phyloP scores from a whole-genome alignment of 2,888 invertebrate genomes.

The Noctuana brunneofusca region DNA sequence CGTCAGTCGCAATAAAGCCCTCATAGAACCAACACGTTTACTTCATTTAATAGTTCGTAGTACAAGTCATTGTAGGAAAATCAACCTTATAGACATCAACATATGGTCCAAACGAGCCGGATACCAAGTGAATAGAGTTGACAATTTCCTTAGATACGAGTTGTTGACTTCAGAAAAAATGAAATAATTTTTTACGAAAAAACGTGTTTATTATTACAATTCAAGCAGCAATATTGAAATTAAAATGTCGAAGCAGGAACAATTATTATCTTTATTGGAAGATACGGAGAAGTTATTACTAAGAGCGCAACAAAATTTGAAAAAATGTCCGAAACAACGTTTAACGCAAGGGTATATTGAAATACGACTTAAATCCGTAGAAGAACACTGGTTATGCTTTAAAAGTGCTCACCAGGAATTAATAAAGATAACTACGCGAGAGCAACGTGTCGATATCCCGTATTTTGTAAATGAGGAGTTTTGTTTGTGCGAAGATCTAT shows the following conservation, averaged over 20 bases:
- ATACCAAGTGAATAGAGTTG: not conserved
- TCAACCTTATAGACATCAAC: not conserved
- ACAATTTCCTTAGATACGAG: not conserved
- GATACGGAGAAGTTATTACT: constrained; percentile 4
- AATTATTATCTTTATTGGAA: constrained; percentile 1
- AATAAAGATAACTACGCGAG: constrained; percentile 5
- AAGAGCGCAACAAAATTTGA: not conserved
- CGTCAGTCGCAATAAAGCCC: too few species aligned
- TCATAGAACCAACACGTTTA: too few species aligned
- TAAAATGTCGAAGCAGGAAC: not conserved
- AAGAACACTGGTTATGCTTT: constrained; percentile 2
- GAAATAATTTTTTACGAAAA: not conserved
- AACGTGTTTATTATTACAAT: not conserved
- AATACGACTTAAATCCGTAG: not conserved
- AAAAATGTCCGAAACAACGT: constrained; percentile 7
- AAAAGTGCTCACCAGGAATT: constrained; percentile 4
- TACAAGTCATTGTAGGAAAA: too few species aligned
- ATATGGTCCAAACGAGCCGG: not conserved
- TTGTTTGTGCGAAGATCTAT: not conserved
- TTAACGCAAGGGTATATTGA: not conserved
- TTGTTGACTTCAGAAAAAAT: not conserved
- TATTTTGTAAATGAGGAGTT: constrained; percentile 14
- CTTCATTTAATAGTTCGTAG: too few species aligned
- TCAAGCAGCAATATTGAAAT: constrained; percentile 3
- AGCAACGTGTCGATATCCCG: constrained; percentile 1